Evolutionary conservation across 2,888 invertebrate genomes (phyloP), one percentile per base, ranked within the genome.

Genomic region (Vanessa cardui): DNA sequence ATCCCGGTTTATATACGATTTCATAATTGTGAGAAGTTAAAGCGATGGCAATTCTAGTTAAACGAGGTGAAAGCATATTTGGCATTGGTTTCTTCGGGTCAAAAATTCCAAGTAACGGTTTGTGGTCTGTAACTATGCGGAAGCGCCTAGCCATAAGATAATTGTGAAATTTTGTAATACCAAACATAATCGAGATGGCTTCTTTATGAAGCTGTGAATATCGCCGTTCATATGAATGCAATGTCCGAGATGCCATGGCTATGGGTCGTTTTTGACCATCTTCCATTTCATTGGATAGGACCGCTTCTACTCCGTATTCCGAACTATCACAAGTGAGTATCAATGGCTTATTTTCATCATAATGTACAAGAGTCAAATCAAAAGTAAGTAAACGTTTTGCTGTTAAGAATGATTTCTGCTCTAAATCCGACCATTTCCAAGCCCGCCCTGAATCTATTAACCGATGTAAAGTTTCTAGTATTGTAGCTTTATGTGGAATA

Each of bases 11-110:
- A 60, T 77, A 77, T 39, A 59, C 58, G n/a, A 74, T 74, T 0
- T 65, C 54, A 65, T 76, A 77, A 31, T 71, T 54, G 62, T 75
- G 46, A 46, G 46, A 69, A 20, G 65, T 69, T 12, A 76, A 58
- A 50, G 66, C 72, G 16, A 79, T 70, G 6, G 73, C 68, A 65
- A 76, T 46, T 75, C 75, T 64, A 18, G 73, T 66, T 64, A 77
- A 72, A 21, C 73, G 64, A 8, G 73, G 70, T 8, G 74, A 76
- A 7, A 76, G 21, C 54, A 72, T 64, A 33, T 45, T 65, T 9
- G 74, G 67, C 52, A 77, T 73, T 18, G 68, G 66, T 58, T 73
- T 72, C 16, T 71, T 68, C 15, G 71, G 69, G 21, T 73, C 62
- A 62, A 74, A 72, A 50, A 73, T 68, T 0, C 72, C 72, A 8